These are phyloP conservation scores for Anoura caudifer DNA, from an alignment of 2,113 vertebrate genomes.

Conservation along the genomic window DNA sequence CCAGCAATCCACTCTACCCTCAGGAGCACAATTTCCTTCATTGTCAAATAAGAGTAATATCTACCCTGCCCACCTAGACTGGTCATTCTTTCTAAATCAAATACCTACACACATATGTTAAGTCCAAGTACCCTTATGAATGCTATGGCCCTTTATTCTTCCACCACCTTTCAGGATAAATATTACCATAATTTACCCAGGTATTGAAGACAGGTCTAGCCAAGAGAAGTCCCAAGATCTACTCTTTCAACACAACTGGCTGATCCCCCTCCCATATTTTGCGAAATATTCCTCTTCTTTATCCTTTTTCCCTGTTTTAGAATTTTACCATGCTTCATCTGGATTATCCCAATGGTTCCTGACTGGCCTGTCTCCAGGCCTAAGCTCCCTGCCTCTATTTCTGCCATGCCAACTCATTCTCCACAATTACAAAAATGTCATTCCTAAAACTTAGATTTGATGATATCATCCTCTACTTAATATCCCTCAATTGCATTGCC, in stretches of 20 bases:
- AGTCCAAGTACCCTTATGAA: neutral
- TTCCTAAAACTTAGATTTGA: neutral
- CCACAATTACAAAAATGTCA: neutral
- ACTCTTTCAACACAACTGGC: neutral
- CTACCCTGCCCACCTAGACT: neutral
- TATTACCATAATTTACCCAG: neutral
- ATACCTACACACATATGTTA: neutral
- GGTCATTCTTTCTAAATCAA: constrained; percentile 15
- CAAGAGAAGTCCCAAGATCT: neutral
- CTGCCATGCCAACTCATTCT: neutral
- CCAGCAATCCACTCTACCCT: neutral
- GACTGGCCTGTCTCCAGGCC: neutral
- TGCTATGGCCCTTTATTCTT: neutral
- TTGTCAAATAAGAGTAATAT: neutral
- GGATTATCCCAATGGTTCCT: neutral
- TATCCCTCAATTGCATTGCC: neutral
- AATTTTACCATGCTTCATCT: neutral
- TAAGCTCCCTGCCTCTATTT: neutral
- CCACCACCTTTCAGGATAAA: neutral
- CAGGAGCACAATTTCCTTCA: neutral
- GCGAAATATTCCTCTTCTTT: neutral
- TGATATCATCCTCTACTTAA: neutral
- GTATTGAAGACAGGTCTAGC: neutral
- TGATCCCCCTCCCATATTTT: neutral
- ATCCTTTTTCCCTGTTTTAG: neutral